phyloP scores from a whole-genome alignment of 1,140 invertebrate species.

The Eumaeus atala region DNA sequence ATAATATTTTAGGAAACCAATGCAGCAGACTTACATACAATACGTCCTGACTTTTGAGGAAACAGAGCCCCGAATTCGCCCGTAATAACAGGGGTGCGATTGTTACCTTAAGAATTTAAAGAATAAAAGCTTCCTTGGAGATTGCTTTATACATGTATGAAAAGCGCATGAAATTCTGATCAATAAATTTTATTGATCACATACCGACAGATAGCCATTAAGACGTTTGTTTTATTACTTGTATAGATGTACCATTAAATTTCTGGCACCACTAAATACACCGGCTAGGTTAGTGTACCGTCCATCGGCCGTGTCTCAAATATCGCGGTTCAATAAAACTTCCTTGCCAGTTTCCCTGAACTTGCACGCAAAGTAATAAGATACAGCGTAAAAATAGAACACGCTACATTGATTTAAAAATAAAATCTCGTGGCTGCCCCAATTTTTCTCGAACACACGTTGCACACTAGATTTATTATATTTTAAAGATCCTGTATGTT shows the following conservation, averaged over 20 bases:
- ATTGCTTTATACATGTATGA: too few relatives aligned
- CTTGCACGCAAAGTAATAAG: conserved; percentile 43
- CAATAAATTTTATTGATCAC: too few relatives aligned
- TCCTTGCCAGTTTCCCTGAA: conserved; percentile 56
- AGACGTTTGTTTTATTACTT: too few relatives aligned
- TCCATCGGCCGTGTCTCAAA: conserved; percentile 40
- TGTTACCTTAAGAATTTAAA: too few relatives aligned
- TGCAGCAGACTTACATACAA: too few relatives aligned
- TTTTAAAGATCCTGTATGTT: not conserved
- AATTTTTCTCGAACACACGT: conserved; percentile 7
- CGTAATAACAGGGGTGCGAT: too few relatives aligned
- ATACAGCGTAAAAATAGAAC: conserved; percentile 37
- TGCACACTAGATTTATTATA: not conserved
- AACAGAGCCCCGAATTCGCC: too few relatives aligned
- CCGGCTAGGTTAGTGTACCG: conserved; percentile 2
- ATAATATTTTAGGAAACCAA: too few relatives aligned
- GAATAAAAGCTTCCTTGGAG: too few relatives aligned
- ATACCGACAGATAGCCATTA: too few relatives aligned
- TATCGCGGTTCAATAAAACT: conserved; percentile 56
- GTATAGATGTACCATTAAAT: not conserved
- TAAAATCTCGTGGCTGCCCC: conserved; percentile 12
- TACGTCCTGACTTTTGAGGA: too few relatives aligned
- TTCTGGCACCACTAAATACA: not conserved
- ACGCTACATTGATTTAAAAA: conserved; percentile 20
- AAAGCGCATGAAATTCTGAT: too few relatives aligned